Percentiles rank a stretch among this genome's conserved stretches.
Conservation (phyloP, 2,888 invertebrate species). For the Diarsia mendica region DNA sequence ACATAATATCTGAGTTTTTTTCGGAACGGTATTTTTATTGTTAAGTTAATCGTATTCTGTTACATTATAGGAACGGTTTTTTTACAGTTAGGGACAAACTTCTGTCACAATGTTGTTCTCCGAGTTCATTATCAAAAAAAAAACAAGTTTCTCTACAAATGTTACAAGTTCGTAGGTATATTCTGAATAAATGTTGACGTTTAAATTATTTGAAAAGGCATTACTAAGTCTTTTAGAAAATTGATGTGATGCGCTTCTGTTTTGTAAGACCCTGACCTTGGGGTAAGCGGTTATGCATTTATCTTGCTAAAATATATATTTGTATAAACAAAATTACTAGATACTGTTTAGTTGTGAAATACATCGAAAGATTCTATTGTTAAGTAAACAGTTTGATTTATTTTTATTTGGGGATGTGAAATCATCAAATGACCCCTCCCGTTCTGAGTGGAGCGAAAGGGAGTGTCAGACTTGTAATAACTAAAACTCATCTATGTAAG, state of each 20-base stretch:
- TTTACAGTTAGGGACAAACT: constrained; percentile 34
- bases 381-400: neutral
- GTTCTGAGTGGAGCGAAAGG: too few species aligned
- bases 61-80: constrained; percentile 21
- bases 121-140: constrained; percentile 19
- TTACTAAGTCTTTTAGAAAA: constrained; percentile 34
- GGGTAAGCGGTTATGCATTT: constrained; percentile 15
- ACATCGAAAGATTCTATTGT: neutral
- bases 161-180: neutral
- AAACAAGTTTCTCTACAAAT: constrained; percentile 28
- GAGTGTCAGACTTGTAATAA: too few species aligned
- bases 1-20: too few species aligned
- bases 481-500: too few species aligned
- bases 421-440: too few species aligned
- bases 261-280: constrained; percentile 54
- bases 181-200: constrained; percentile 16
- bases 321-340: neutral
- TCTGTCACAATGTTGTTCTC: constrained; percentile 8
- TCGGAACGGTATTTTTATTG: constrained; percentile 17
- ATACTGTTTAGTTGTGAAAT: constrained; percentile 32
- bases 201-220: constrained; percentile 24
- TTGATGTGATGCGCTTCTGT: constrained; percentile 34
- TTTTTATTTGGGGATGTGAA: too few species aligned
- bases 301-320: neutral
- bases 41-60: constrained; percentile 17